Conservation (phyloP, 2,113 vertebrate genomes). For the Aspiorhynchus laticeps region DNA sequence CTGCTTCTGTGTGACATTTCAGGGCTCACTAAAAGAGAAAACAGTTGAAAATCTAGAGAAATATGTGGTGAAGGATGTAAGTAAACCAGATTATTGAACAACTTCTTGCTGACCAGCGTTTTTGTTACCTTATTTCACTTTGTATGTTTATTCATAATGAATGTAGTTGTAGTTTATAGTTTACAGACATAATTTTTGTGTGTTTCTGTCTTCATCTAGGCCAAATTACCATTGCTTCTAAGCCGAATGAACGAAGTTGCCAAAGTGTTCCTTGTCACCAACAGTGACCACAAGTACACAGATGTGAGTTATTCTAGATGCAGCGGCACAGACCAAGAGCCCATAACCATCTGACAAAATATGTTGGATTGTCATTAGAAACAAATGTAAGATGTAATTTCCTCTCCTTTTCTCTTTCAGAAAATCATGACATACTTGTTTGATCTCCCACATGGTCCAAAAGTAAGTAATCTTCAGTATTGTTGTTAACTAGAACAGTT, state of each 20-base stretch:
- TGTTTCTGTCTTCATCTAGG: conserved; percentile 73
- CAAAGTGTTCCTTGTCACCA: conserved; percentile 97
- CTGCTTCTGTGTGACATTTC: conserved; percentile 20
- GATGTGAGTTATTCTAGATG: conserved; percentile 81
- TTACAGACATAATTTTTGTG: not conserved
- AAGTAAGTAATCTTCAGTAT: conserved; percentile 76
- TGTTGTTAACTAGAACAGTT: not conserved
- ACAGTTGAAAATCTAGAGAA: conserved; percentile 96
- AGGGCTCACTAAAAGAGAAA: conserved; percentile 97
- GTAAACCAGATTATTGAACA: conserved; percentile 61
- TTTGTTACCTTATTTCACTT: not conserved
- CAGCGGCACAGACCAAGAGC: not conserved
- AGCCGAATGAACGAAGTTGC: conserved; percentile 97
- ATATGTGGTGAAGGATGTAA: conserved; percentile 99
- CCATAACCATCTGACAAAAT: not conserved
- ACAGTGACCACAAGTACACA: conserved; percentile 98
- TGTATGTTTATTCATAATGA: not conserved
- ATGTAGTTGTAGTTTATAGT: not conserved
- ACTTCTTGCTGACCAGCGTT: not conserved
- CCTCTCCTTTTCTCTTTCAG: conserved; percentile 70
- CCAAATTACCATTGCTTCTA: conserved; percentile 92
- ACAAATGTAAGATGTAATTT: not conserved
- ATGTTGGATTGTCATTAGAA: not conserved
- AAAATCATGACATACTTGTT: conserved; percentile 99
- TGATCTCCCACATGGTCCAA: conserved; percentile 95